Conservation (phyloP, 2,888 invertebrate genomes). For the Cenopis cana region DNA sequence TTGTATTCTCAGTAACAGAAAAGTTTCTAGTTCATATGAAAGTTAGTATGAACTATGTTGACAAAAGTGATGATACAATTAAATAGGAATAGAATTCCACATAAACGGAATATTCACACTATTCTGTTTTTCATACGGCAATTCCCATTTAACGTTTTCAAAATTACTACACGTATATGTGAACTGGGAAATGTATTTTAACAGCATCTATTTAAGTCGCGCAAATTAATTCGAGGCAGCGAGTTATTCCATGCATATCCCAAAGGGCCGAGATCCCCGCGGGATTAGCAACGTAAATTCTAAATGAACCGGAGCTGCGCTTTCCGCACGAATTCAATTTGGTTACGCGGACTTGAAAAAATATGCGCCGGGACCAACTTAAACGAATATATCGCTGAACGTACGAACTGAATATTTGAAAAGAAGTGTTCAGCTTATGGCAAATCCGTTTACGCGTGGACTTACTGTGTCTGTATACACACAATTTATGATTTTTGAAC, state of each 20-base stretch:
- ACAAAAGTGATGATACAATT: neutral
- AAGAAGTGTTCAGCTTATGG: neutral
- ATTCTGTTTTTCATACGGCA: neutral
- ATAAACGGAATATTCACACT: neutral
- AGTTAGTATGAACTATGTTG: neutral
- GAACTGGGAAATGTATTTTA: conserved; percentile 11
- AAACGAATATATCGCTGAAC: conserved; percentile 8
- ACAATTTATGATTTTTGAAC: no score
- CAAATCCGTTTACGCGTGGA: neutral
- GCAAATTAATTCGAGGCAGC: conserved; percentile 35
- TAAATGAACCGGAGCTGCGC: conserved; percentile 45
- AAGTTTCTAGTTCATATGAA: neutral
- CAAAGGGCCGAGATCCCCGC: conserved; percentile 45
- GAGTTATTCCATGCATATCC: conserved; percentile 44
- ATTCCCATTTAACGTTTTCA: neutral
- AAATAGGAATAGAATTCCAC: neutral
- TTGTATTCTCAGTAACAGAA: no score
- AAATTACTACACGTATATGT: conserved; percentile 1
- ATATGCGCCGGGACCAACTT: conserved; percentile 17
- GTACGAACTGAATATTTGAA: conserved; percentile 17
- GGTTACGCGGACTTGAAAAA: conserved; percentile 32
- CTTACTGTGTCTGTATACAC: no score
- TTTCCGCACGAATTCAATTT: conserved; percentile 38
- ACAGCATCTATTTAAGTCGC: conserved; percentile 18
- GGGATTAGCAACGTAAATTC: conserved; percentile 47